Conservation (phyloP, 2,113 vertebrate genomes). For the Rhinolophus sinicus region DNA sequence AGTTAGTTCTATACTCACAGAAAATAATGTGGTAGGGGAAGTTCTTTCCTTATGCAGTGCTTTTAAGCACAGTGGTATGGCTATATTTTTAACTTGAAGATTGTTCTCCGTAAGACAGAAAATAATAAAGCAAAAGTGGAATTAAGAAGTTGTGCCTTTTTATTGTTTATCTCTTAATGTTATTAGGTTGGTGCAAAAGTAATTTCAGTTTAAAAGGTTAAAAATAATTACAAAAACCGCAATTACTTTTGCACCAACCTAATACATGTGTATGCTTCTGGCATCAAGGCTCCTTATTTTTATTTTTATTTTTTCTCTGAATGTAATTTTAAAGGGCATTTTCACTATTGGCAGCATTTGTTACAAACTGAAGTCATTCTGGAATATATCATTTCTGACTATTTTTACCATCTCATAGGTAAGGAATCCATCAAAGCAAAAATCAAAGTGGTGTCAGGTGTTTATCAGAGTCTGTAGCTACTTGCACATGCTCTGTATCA, state of each 20-base stretch:
- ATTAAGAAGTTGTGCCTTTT: background rate
- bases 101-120: background rate
- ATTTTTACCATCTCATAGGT: background rate
- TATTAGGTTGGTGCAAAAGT: too few species aligned
- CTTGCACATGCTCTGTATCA: background rate
- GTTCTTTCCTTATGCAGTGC: background rate
- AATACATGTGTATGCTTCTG: background rate
- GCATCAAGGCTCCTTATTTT: background rate
- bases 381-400: background rate
- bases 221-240: too few species aligned
- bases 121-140: background rate
- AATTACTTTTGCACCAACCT: too few species aligned
- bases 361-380: background rate
- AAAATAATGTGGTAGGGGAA: background rate
- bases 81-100: background rate
- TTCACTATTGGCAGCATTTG: background rate
- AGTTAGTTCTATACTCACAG: background rate
- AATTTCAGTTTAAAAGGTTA: too few species aligned
- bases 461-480: background rate
- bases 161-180: background rate
- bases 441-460: background rate
- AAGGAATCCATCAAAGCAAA: background rate
- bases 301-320: background rate
- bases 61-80: background rate
- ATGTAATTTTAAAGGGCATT: conserved; percentile 11